These are phyloP conservation scores for Idris sp. DNA, from an alignment of 1,140 invertebrate genomes.

Conservation along the genomic window DNA sequence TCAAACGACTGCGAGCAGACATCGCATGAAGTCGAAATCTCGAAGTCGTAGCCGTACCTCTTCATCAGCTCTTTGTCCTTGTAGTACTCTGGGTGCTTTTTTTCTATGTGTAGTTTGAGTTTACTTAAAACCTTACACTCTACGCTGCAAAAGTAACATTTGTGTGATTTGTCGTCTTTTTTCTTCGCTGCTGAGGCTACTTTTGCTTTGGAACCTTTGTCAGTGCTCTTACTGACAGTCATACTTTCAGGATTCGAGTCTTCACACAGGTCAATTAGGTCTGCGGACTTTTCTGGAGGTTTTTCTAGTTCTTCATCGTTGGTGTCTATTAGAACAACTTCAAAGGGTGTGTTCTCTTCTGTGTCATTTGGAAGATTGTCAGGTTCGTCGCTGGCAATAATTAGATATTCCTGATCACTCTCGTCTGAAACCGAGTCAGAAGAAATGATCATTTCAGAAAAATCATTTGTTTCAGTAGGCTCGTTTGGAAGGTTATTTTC, in stretches of 20 bases:
- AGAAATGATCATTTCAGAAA: too few relatives aligned
- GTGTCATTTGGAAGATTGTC: too few relatives aligned
- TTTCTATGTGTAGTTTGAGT: constrained; percentile 39
- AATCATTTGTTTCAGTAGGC: too few relatives aligned
- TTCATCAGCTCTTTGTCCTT: constrained; percentile 44
- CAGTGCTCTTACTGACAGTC: too few relatives aligned
- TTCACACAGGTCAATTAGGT: constrained; percentile 22
- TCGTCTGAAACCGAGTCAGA: too few relatives aligned
- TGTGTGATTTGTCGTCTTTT: neutral
- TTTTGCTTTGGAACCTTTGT: neutral
- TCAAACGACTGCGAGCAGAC: constrained; percentile 67
- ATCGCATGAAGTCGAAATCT: constrained; percentile 55
- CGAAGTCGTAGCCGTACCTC: constrained; percentile 24
- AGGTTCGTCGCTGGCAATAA: too few relatives aligned
- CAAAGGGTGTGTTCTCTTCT: too few relatives aligned
- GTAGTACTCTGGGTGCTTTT: constrained; percentile 30
- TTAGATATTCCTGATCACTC: too few relatives aligned
- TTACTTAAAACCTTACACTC: constrained; percentile 25
- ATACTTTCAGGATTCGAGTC: too few relatives aligned
- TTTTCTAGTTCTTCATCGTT: neutral
- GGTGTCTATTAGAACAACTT: too few relatives aligned
- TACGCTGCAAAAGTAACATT: neutral
- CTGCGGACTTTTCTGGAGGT: neutral
- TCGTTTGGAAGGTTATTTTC: too few relatives aligned
- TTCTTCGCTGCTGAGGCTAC: neutral